Evolutionary conservation across 2,797 vertebrate genomes (phyloP), one percentile per base, ranked within the genome.

Genomic region (Ispidina picta): DNA sequence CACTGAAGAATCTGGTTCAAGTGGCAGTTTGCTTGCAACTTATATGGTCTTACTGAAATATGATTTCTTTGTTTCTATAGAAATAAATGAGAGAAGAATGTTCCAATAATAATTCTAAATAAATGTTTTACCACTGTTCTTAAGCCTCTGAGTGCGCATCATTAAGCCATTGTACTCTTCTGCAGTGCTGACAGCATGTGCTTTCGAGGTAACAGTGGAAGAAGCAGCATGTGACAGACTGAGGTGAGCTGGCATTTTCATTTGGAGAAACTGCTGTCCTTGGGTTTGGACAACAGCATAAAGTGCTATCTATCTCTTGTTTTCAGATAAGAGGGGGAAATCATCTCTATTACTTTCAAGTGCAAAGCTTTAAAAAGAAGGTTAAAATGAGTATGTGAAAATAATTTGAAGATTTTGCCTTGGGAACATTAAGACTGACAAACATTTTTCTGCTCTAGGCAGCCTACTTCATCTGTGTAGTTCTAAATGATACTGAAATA

Each of bases 31-130:
- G 5, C 15, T 76, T 55, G 49, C 18, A 28, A 39, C 6, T 54
- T 23, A 7, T 0, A 33, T 5, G 14, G 0, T 43, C 41, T 39
- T 43, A 4, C 3, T 29, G 46, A 22, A 55, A 41, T 37, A 37
- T 6, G 35, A 12, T 51, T 73, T 80, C 11, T 52, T 83, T 63
- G 10, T 23, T 70, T 88, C 31, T 46, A 43, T 56, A 83, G 46
- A n/a, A 74, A 41, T 31, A 69, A 60, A 82, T 21, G 11, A 17
- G 7, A 49, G 23, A 59, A 62, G 15, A 48, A 44, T 29, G 7
- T 21, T 49, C 46, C 31, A 48, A 26, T 29, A 49, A 15, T 56
- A 2, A 31, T 76, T 88, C 22, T 31, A 65, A 63, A 46, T 31
- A 41, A 44, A 35, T 31, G 12, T 62, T 73, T 72, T 54, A n/a